Evolutionary conservation across 30 jellyfish, hydroid and myxozoan species (phyloP).

Genomic region (Hydractinia symbiolongicarpus): DNA sequence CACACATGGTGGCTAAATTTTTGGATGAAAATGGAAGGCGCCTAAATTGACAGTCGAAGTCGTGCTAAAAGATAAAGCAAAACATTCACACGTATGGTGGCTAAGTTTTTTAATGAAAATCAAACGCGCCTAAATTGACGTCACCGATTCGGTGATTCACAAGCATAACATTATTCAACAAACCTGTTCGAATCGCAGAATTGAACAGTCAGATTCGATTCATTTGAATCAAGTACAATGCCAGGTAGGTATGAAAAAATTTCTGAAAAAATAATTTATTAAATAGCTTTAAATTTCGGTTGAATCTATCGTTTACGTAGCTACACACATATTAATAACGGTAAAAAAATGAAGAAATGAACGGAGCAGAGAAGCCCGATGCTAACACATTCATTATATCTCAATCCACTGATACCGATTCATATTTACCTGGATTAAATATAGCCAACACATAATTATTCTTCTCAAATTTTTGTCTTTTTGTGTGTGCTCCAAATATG

Average conservation of each 20-base stretch:
- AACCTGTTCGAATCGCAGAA: slow-evolving; percentile 42
- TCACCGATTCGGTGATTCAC: no score
- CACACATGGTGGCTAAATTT: no score
- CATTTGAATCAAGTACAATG: slow-evolving; percentile 26
- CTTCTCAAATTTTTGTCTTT: slow-evolving; percentile 34
- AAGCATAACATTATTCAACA: neutral
- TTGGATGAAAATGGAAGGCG: no score
- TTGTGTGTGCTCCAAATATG: slow-evolving; percentile 92
- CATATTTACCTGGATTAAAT: slow-evolving; percentile 43
- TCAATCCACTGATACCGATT: neutral
- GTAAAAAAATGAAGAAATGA: no score
- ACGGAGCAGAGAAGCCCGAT: no score
- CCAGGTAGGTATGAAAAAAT: slow-evolving; percentile 58
- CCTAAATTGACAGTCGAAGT: slow-evolving; percentile 49
- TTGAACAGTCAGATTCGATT: slow-evolving; percentile 30
- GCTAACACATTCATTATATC: no score
- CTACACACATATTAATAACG: no score
- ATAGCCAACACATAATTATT: slow-evolving; percentile 69
- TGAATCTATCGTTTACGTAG: no score
- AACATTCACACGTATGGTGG: no score
- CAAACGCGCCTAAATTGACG: slow-evolving; percentile 21
- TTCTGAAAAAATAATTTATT: neutral
- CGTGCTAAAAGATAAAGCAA: slow-evolving; percentile 40
- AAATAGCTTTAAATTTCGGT: no score
- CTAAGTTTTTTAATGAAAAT: no score